Evolutionary conservation across 2,113 vertebrate species (phyloP).

Genomic region (Cichladusa arquata): DNA sequence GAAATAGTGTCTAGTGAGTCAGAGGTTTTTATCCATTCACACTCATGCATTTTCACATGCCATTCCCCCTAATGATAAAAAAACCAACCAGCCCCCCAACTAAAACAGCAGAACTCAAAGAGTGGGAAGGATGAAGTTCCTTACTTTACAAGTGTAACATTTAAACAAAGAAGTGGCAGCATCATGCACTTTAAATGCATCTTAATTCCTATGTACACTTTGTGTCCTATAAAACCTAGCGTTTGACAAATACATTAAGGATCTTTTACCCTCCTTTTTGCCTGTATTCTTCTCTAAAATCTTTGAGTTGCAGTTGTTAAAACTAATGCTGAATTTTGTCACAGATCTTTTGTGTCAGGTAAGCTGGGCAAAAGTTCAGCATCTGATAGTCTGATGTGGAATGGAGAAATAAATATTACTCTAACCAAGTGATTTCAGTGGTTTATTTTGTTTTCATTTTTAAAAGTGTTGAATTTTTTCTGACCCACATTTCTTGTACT

Average conservation of each 20-base stretch:
- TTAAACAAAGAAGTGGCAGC: neutral
- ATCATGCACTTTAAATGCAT: constrained; percentile 42
- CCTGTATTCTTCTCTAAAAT: neutral
- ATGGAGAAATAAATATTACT: constrained; percentile 31
- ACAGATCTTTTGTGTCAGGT: neutral
- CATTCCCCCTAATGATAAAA: neutral
- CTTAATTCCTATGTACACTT: neutral
- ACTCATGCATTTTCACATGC: neutral
- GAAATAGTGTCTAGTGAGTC: neutral
- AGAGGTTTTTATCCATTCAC: neutral
- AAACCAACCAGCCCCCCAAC: fast-evolving
- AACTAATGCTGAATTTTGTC: neutral
- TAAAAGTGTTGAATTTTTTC: constrained; percentile 27
- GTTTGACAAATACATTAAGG: neutral
- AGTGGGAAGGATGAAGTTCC: neutral
- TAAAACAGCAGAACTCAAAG: neutral
- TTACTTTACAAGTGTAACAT: neutral
- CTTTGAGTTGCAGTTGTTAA: neutral
- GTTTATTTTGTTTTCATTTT: constrained; percentile 24
- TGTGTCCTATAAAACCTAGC: neutral
- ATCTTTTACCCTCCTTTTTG: neutral
- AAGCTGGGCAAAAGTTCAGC: neutral
- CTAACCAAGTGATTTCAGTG: constrained; percentile 22
- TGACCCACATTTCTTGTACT: constrained; percentile 15
- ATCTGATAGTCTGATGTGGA: neutral